These are phyloP conservation scores for Phoxinus dragarum DNA, from an alignment of 2,797 vertebrate species.

Conservation along the genomic window DNA sequence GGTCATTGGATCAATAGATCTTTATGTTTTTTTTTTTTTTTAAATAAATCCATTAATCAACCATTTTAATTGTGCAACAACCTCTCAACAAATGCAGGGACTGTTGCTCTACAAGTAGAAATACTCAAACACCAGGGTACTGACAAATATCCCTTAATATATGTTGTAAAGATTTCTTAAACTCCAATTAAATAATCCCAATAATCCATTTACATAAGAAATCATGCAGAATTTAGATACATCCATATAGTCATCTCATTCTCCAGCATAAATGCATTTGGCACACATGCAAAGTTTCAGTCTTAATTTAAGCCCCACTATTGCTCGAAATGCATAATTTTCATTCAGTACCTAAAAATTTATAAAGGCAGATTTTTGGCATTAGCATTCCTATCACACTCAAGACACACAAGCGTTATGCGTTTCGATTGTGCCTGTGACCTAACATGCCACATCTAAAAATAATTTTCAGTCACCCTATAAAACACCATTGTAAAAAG, in stretches of 20 bases:
- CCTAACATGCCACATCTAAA: background rate
- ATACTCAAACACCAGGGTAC: background rate
- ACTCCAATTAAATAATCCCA: slow-evolving; percentile 6
- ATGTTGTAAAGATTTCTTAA: background rate
- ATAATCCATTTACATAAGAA: background rate
- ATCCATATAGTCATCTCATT: background rate
- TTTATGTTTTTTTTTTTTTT: background rate
- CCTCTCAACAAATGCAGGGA: background rate
- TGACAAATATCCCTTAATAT: background rate
- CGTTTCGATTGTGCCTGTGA: background rate
- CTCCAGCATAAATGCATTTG: background rate
- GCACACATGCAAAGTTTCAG: slow-evolving; percentile 20
- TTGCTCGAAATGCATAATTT: background rate
- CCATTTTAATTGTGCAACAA: background rate
- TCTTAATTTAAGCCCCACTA: background rate
- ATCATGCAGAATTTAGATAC: slow-evolving; percentile 29
- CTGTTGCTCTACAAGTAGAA: background rate
- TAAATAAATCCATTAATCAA: background rate
- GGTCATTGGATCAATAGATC: background rate
- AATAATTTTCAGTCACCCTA: background rate
- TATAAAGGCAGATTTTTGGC: background rate
- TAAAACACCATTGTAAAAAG: slow-evolving; percentile 27
- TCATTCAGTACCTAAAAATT: background rate
- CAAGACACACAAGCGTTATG: background rate
- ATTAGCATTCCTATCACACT: background rate